phyloP scores from a whole-genome alignment of 2,888 invertebrate species.

The Coelinius sp. region DNA sequence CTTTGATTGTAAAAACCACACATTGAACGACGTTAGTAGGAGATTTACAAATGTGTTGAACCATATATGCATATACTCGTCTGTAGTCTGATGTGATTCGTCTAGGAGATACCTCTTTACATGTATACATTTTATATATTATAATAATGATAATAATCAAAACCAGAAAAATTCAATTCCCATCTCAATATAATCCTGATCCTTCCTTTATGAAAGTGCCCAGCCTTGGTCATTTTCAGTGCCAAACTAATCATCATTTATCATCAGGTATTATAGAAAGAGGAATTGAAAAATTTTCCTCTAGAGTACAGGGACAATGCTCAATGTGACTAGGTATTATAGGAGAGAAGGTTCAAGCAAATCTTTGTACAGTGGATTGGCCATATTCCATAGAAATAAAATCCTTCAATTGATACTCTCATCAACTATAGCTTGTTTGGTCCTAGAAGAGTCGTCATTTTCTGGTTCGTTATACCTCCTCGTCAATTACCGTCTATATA shows the following conservation, averaged over 20 bases:
- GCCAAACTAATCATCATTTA: neutral
- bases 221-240: neutral
- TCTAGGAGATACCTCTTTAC: neutral
- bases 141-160: neutral
- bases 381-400: neutral
- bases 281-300: neutral
- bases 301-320: neutral
- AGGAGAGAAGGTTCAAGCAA: neutral
- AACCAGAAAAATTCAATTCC: neutral
- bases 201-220: neutral
- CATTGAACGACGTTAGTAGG: neutral
- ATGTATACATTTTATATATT: neutral
- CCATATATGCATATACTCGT: too few species aligned
- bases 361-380: slow-evolving; percentile 4
- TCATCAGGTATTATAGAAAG: too few species aligned
- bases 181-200: neutral
- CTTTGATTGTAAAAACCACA: neutral
- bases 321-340: neutral
- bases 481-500: neutral
- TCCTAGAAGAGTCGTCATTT: neutral
- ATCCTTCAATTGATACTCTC: neutral
- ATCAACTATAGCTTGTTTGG: neutral
- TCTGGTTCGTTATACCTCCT: neutral
- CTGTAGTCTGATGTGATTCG: neutral
- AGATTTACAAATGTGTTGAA: slow-evolving; percentile 1